Base-by-base conservation (phyloP, 2,888 invertebrate species). In the Hipparchia semele region DNA sequence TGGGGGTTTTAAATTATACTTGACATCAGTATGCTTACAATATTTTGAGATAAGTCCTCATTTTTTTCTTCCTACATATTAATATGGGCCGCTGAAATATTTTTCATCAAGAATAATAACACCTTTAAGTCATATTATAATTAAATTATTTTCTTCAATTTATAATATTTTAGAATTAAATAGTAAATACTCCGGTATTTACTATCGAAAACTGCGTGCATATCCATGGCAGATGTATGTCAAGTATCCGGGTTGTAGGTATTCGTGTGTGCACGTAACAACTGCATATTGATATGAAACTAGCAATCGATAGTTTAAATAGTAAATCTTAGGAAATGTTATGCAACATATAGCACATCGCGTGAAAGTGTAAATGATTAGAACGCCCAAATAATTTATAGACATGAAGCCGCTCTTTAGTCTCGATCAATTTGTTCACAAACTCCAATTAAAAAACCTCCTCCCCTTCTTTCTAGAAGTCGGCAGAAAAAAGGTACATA, bases 281-380 rank as follows among this genome's bases (percentile, higher is more conserved):
- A 78, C 80, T 82, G 80, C 79, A 82, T 79, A 81, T 80, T 81
- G 70, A 76, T 77, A 80, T 77, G 76, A 80, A 79, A 76, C 80
- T 77, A 79, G 79, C 80, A 79, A 80, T 77, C 78, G 76, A 81
- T 81, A 81, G 81, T 73, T 80, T 80, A 81, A 80, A 80, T 80
- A 79, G 78, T 80, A 79, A 80, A 80, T 80, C 80, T 82, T 81
- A 77, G 71, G 75, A 79, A 80, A 75, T 68, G 60, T 81, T 82
- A 79, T 73, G 79, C 77, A 82, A 82, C 73, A 65, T 70, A 78
- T 77, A 77, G 71, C 75, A 76, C 75, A 78, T 77, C 78, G 73
- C 73, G 79, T 79, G 80, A 82, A 82, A 81, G 81, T 80, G 73
- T 79, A 76, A 75, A 76, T 75, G 73, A 70, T 75, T 77, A 73